Evolutionary conservation across 2,888 invertebrate genomes (phyloP).

Genomic region (Drosophila demipolita): DNA sequence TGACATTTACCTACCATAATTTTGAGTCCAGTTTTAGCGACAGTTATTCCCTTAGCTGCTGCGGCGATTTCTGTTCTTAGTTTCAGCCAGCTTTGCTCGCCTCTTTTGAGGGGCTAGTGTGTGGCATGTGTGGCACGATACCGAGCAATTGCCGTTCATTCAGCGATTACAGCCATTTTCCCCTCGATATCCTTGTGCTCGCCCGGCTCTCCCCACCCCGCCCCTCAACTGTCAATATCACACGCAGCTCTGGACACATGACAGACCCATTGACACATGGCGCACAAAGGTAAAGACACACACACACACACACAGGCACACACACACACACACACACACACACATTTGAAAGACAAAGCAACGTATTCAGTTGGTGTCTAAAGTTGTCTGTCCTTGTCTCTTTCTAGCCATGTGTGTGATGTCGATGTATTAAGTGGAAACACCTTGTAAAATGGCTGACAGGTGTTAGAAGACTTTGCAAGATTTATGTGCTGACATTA

Average conservation of each 20-base stretch:
- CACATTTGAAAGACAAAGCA: slow-evolving; percentile 10
- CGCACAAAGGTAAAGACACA: slow-evolving; percentile 66
- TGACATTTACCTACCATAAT: slow-evolving; percentile 71
- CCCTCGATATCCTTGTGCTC: not conserved
- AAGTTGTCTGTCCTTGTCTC: slow-evolving; percentile 25
- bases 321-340: slow-evolving; percentile 8
- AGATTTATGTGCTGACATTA: slow-evolving; percentile 80
- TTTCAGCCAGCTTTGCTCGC: not conserved
- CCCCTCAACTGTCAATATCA: slow-evolving; percentile 75
- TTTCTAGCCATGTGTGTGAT: slow-evolving; percentile 26
- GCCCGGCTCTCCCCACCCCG: not conserved
- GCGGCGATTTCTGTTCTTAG: slow-evolving; percentile 13
- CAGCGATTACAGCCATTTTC: slow-evolving; percentile 37
- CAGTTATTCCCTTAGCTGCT: slow-evolving; percentile 32
- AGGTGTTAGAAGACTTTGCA: slow-evolving; percentile 80
- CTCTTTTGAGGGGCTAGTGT: not conserved
- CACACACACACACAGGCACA: slow-evolving; percentile 16
- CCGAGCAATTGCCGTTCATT: slow-evolving; percentile 52
- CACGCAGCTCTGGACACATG: slow-evolving; percentile 77
- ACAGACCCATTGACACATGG: slow-evolving; percentile 77
- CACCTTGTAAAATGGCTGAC: slow-evolving; percentile 80
- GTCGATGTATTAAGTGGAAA: slow-evolving; percentile 78
- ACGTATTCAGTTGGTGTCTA: slow-evolving; percentile 22
- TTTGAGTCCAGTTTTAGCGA: slow-evolving; percentile 47
- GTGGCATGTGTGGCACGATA: slow-evolving; percentile 52